Conservation (phyloP, 1,140 invertebrate genomes). For the Tribolium castaneum region DNA sequence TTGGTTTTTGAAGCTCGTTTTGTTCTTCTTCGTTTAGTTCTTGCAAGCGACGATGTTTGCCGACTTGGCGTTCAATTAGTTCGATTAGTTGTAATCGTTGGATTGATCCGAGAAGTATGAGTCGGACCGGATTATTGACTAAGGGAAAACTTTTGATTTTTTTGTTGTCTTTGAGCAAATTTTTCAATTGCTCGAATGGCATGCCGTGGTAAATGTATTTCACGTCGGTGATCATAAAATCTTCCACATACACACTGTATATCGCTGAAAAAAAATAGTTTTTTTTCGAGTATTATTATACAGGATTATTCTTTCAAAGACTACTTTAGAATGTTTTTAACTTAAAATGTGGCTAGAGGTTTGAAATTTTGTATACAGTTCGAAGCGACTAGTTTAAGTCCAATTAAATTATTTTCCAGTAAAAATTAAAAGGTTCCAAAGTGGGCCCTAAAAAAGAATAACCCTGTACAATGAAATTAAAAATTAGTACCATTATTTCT, state of each 20-base stretch:
- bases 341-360: neutral
- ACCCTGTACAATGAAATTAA: no score
- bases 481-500: conserved; percentile 76
- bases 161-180: conserved; percentile 75
- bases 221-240: conserved; percentile 94
- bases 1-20: conserved; percentile 66
- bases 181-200: conserved; percentile 86
- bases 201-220: conserved; percentile 92
- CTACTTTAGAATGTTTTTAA: neutral
- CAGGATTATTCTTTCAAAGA: no score
- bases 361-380: no score
- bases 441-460: no score
- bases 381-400: no score
- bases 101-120: conserved; percentile 94
- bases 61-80: conserved; percentile 87
- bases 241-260: conserved; percentile 93
- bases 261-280: conserved; percentile 72
- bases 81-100: conserved; percentile 89
- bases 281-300: no score
- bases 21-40: conserved; percentile 61
- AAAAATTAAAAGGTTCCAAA: no score
- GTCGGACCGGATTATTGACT: conserved; percentile 89
- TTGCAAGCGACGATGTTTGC: conserved; percentile 82
- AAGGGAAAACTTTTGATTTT: conserved; percentile 85
- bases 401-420: no score